These are phyloP conservation scores for Elgaria multicarinata DNA, from an alignment of 2,113 vertebrate species.

Conservation along the genomic window DNA sequence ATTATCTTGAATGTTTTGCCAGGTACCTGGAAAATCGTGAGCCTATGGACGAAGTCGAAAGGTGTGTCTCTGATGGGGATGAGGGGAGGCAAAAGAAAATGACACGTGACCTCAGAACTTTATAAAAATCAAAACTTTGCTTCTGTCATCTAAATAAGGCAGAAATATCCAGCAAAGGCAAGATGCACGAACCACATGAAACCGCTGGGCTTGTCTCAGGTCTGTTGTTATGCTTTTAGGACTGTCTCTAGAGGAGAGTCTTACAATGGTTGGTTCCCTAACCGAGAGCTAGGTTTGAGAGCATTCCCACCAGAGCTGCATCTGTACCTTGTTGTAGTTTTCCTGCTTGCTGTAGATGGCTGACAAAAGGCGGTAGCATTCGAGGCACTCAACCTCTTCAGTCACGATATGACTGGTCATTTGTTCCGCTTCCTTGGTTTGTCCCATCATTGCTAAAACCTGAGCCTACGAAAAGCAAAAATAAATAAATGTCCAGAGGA, in stretches of 20 bases:
- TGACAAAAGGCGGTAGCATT: conserved; percentile 93
- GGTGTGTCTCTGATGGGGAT: neutral
- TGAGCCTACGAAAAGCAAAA: conserved; percentile 82
- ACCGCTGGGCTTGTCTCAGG: neutral
- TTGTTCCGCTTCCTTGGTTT: conserved; percentile 84
- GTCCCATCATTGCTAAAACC: conserved; percentile 89
- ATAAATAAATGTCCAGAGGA: neutral
- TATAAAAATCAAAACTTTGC: neutral
- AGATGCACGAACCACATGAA: neutral
- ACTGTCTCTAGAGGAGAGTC: neutral
- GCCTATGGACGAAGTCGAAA: neutral
- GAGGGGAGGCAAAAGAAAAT: neutral
- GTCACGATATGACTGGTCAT: conserved; percentile 85
- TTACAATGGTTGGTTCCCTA: neutral
- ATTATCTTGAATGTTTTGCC: neutral
- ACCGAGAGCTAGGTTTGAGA: neutral
- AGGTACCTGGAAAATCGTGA: neutral
- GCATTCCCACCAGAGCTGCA: neutral
- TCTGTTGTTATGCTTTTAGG: neutral
- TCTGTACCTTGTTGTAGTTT: conserved; percentile 83
- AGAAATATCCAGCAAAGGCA: conserved; percentile 6
- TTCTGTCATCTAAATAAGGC: neutral
- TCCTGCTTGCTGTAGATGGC: conserved; percentile 94
- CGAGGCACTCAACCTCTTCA: conserved; percentile 83
- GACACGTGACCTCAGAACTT: neutral